phyloP scores from a whole-genome alignment of 2,888 invertebrate species.

The Eudasyphora cyanicolor region DNA sequence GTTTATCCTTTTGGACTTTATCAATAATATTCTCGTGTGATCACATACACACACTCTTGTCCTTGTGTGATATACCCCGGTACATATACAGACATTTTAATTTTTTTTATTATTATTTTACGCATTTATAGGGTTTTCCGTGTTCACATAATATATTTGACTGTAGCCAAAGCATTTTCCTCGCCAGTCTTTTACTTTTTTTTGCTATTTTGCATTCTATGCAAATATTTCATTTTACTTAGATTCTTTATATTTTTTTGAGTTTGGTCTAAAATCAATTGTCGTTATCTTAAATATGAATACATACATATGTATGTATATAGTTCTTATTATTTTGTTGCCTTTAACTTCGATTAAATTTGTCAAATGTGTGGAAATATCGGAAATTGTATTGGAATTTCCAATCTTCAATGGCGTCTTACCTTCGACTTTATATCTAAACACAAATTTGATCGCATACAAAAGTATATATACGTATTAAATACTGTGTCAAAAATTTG shows the following conservation, averaged over 20 bases:
- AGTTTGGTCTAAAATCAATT: constrained; percentile 44
- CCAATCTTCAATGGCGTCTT: no score
- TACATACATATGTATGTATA: neutral
- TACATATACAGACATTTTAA: constrained; percentile 16
- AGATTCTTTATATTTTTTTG: constrained; percentile 5
- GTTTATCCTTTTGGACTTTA: constrained; percentile 59
- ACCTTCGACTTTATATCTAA: no score
- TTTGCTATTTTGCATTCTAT: neutral
- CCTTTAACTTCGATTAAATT: neutral
- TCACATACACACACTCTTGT: constrained; percentile 50
- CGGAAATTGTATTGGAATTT: no score
- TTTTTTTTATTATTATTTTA: constrained; percentile 23
- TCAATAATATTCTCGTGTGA: constrained; percentile 60
- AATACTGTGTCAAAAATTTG: no score
- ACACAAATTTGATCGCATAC: no score
- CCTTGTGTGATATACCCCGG: neutral
- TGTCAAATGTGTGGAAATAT: no score
- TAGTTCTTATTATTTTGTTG: neutral
- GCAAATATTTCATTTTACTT: neutral
- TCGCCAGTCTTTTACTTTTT: constrained; percentile 28
- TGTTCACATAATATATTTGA: constrained; percentile 41
- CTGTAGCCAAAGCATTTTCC: constrained; percentile 7
- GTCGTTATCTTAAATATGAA: constrained; percentile 3
- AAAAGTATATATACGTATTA: no score
- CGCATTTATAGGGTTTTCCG: constrained; percentile 47